phyloP scores from a whole-genome alignment of 2,797 vertebrate genomes.

The Sylvilagus floridanus region DNA sequence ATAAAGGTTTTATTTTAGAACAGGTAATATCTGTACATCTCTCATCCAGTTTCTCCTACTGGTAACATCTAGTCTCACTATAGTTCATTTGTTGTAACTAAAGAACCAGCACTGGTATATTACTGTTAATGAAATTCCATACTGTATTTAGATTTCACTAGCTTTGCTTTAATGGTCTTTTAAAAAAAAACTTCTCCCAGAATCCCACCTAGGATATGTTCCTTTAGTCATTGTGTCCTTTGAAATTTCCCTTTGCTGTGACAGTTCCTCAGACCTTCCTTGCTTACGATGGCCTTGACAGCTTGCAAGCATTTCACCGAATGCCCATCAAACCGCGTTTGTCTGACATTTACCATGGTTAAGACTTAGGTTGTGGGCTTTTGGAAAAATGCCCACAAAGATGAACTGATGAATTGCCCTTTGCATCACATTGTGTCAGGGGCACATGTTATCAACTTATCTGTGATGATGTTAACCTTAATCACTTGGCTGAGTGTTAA shows the following conservation, averaged over 20 bases:
- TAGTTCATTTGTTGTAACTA: not conserved
- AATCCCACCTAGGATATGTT: not conserved
- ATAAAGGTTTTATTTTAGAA: not conserved
- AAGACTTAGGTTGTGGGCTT: not conserved
- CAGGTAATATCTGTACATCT: not conserved
- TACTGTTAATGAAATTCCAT: not conserved
- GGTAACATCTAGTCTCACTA: not conserved
- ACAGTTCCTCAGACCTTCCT: slow-evolving; percentile 11
- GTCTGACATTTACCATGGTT: not conserved
- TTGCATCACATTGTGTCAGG: not conserved
- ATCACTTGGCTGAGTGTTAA: not conserved
- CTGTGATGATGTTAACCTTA: not conserved
- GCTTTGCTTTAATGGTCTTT: not conserved
- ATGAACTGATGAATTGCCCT: not conserved
- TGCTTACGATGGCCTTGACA: not conserved
- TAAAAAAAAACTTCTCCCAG: not conserved
- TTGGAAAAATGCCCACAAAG: not conserved
- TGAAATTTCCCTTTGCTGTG: not conserved
- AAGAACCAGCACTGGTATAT: slow-evolving; percentile 6
- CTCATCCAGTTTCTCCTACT: not conserved
- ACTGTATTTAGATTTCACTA: not conserved
- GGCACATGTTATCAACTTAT: not conserved
- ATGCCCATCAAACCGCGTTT: not conserved
- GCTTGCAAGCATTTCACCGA: slow-evolving; percentile 33
- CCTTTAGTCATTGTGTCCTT: not conserved